Evolutionary conservation across 1,140 invertebrate species (phyloP), one percentile per base, ranked within the genome.

Genomic region (Sitobion miscanthi): DNA sequence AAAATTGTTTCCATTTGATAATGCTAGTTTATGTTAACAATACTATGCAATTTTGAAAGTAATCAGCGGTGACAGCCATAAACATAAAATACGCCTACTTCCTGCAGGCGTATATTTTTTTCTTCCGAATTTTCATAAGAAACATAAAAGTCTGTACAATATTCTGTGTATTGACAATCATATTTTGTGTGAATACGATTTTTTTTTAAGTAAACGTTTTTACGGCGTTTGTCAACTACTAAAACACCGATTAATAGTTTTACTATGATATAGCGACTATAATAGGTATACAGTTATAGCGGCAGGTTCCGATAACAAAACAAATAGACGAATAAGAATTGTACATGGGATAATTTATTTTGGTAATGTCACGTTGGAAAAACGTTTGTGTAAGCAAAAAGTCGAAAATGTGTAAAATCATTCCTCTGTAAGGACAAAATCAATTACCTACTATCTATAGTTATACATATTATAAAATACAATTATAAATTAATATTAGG

Each of bases 11-110:
- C 21, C 52, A 62, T 90, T 90, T 23, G 35, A 38, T 57, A 42
- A 57, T 57, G 25, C 23, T 54, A 38, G 52, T 89, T 87, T 49
- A 54, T n/a, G 47, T 54, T 30, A 90, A 90, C 88, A 90, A 90
- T 90, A 62, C 88, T 62, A 77, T n/a, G 62, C 88, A 62, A 90
- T 90, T 90, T 90, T 23, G 52, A 47, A 38, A 57, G 87, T 52
- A 42, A 42, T 62, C 88, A 25, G 52, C 6, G 23, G 52, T 57
- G 88, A 89, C 87, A 38, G 21, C 1, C 30, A n/a, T 52, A 49
- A 85, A 87, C 21, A n/a, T 23, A 52, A 87, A 47, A 62, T 30
- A 90, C 52, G 88, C 88, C 88, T 90, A 62, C 88, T 90, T 90
- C 88, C 54, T 57, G 45, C 7, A 2, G 35, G 38, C 49, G 23